Evolutionary conservation across 2,113 vertebrate genomes (phyloP).

Genomic region (Thoracochromis brauschi): DNA sequence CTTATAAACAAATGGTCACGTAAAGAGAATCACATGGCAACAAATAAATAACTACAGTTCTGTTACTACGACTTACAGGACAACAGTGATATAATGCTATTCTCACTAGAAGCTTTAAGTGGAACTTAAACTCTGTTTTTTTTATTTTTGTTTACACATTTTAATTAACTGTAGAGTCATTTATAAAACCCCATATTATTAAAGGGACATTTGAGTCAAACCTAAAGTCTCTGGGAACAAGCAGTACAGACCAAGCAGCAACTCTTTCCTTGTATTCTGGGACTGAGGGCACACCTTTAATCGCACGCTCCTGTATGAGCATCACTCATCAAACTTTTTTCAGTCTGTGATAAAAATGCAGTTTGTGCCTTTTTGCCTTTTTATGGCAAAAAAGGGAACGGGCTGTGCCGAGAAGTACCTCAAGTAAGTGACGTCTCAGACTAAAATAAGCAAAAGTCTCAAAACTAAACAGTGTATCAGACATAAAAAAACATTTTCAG

Average conservation of each 20-base stretch:
- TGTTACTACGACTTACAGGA: conserved; percentile 65
- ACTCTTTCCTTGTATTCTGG: not conserved
- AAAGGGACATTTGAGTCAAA: conserved; percentile 53
- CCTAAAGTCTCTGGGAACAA: conserved; percentile 14
- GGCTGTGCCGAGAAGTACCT: not conserved
- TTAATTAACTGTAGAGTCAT: conserved; percentile 16
- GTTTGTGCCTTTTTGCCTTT: not conserved
- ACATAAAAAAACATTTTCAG: not conserved
- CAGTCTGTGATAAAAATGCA: not conserved
- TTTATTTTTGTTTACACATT: conserved; percentile 27
- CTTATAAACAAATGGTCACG: conserved; percentile 67
- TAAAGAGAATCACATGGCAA: conserved; percentile 68
- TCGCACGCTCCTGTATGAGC: not conserved
- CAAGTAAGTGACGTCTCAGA: not conserved
- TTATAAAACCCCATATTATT: conserved; percentile 45
- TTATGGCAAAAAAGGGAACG: not conserved
- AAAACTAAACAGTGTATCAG: not conserved
- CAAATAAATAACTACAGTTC: conserved; percentile 65
- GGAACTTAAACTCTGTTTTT: conserved; percentile 32
- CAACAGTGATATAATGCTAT: conserved; percentile 68
- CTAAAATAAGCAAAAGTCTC: not conserved
- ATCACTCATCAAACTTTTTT: not conserved
- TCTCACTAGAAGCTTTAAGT: conserved; percentile 61
- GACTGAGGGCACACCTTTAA: not conserved
- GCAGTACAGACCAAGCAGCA: conserved; percentile 17